These are phyloP conservation scores for Saguinus midas DNA, from an alignment of 2,113 vertebrate species.

Conservation along the genomic window DNA sequence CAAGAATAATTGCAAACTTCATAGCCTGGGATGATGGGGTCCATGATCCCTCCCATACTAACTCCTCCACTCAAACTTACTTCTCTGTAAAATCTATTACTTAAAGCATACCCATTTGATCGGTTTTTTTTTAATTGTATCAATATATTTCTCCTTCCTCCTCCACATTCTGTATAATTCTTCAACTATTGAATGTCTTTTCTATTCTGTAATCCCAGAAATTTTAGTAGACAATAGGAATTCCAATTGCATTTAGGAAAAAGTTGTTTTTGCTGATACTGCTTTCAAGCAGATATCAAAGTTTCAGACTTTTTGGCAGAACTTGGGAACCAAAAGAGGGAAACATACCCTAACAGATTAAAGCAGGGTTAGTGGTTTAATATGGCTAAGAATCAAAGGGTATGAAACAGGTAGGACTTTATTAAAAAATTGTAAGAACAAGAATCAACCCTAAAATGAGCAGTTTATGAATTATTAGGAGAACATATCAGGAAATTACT, in stretches of 20 bases:
- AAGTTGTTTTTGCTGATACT: background rate
- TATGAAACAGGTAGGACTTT: background rate
- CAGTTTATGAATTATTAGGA: background rate
- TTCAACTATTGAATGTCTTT: background rate
- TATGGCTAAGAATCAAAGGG: background rate
- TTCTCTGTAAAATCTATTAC: background rate
- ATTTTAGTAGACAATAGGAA: background rate
- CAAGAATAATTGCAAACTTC: background rate
- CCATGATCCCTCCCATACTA: background rate
- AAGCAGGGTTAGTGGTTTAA: background rate
- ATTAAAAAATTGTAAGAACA: background rate
- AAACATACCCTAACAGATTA: background rate
- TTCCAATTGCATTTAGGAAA: background rate
- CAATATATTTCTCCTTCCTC: background rate
- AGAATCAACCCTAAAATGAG: background rate
- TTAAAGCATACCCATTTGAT: background rate
- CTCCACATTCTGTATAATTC: background rate
- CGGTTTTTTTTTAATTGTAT: background rate
- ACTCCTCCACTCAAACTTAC: background rate
- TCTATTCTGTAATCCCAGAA: background rate
- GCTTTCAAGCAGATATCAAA: slow-evolving; percentile 16
- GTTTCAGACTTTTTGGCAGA: background rate
- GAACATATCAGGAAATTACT: background rate
- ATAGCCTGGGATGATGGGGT: background rate
- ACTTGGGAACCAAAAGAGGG: background rate